A percentile compares a stretch with the other conserved stretches of the same genome.
Evolutionary conservation across 2,113 vertebrate genomes (phyloP).

Genomic region (Varanus salvator): DNA sequence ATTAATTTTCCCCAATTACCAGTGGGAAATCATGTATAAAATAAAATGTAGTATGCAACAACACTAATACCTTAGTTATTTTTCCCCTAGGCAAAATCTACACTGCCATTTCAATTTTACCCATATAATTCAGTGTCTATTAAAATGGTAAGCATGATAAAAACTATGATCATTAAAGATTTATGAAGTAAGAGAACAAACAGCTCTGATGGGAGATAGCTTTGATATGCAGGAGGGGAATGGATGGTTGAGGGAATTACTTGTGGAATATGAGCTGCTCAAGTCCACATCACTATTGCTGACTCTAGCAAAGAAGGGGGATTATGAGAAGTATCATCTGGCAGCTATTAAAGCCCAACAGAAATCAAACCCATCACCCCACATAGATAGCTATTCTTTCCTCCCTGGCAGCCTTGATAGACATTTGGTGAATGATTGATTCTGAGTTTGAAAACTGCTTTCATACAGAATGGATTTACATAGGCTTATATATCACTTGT

Average conservation of each 20-base stretch:
- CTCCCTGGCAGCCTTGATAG: background rate
- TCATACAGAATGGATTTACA: background rate
- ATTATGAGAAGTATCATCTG: background rate
- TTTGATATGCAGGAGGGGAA: slow-evolving; percentile 8
- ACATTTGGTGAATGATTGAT: too few relatives aligned
- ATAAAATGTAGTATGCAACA: slow-evolving; percentile 30
- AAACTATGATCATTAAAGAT: background rate
- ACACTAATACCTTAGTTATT: background rate
- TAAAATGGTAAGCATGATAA: background rate
- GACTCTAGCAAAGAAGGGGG: background rate
- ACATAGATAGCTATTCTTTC: background rate
- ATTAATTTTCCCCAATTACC: slow-evolving; percentile 16
- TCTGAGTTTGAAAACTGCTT: background rate
- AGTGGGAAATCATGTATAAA: slow-evolving; percentile 9
- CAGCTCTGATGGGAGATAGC: background rate
- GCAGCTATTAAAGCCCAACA: background rate
- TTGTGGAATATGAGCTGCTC: background rate
- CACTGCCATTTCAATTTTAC: slow-evolving; percentile 25
- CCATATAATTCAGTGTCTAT: accelerated
- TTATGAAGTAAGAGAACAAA: slow-evolving; percentile 18
- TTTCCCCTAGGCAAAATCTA: background rate
- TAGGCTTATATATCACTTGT: background rate
- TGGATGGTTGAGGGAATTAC: background rate
- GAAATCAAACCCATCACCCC: background rate
- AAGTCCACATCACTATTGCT: background rate